Evolutionary conservation across 2,888 invertebrate species (phyloP).

Genomic region (Selenia dentaria): DNA sequence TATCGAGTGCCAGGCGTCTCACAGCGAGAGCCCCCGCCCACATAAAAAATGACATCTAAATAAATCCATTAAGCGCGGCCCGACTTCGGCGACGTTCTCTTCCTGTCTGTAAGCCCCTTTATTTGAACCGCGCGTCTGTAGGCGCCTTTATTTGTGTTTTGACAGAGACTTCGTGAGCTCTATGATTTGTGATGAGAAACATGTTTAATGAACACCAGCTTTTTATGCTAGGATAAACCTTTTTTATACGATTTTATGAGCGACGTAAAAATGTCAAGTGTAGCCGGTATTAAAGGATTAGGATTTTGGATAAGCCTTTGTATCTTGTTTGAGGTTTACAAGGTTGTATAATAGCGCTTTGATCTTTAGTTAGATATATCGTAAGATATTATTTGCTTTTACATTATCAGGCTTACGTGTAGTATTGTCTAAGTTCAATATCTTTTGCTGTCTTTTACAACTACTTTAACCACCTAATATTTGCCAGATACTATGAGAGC

Average conservation of each 20-base stretch:
- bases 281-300: conserved; percentile 1
- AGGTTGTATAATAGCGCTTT: background rate
- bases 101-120: conserved; percentile 77
- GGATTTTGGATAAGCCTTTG: conserved; percentile 2
- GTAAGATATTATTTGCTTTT: too few relatives aligned
- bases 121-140: conserved; percentile 65
- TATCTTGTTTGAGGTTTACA: conserved; percentile 1
- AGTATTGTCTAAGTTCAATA: too few relatives aligned
- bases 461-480: too few relatives aligned
- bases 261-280: conserved; percentile 17
- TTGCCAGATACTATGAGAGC: too few relatives aligned
- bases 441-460: too few relatives aligned
- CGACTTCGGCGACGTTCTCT: conserved; percentile 55
- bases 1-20: conserved; percentile 62
- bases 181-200: conserved; percentile 77
- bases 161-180: conserved; percentile 55
- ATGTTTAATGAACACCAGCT: conserved; percentile 58
- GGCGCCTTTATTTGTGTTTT: conserved; percentile 78
- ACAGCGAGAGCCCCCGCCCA: conserved; percentile 77
- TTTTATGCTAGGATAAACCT: conserved; percentile 12
- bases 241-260: background rate
- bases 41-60: conserved; percentile 85
- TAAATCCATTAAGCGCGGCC: conserved; percentile 77
- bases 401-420: too few relatives aligned
- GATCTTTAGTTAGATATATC: background rate